These are phyloP conservation scores for Thinocorus orbignyianus DNA, from an alignment of 2,113 vertebrate genomes.

Conservation along the genomic window DNA sequence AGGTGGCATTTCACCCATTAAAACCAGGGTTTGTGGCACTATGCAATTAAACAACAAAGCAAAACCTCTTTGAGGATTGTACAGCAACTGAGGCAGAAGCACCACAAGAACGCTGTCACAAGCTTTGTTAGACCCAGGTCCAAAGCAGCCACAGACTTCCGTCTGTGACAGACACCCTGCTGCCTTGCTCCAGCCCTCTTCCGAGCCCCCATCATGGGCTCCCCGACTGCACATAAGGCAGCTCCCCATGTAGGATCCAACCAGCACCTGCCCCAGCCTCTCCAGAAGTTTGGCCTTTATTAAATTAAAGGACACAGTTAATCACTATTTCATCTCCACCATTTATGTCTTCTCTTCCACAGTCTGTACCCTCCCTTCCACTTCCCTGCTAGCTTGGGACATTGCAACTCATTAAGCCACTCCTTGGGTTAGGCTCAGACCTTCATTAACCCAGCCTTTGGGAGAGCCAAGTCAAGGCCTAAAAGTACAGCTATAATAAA, in stretches of 20 bases:
- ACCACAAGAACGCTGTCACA: neutral
- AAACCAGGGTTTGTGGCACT: neutral
- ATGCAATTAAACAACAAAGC: neutral
- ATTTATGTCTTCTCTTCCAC: neutral
- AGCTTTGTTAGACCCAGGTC: neutral
- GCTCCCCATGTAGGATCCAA: neutral
- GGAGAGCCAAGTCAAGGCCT: neutral
- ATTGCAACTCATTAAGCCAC: neutral
- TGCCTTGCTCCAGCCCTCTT: neutral
- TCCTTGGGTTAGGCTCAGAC: neutral
- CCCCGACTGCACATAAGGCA: neutral
- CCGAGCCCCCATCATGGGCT: fast-evolving
- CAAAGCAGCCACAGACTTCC: neutral
- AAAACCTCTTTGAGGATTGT: neutral
- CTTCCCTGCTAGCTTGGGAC: neutral
- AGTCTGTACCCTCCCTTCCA: neutral
- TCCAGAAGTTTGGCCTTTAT: neutral
- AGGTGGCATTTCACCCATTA: fast-evolving
- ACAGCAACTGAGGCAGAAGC: neutral
- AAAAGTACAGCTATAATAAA: neutral
- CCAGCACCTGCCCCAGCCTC: neutral
- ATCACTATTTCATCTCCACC: neutral
- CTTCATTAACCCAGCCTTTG: neutral
- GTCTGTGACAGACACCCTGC: neutral
- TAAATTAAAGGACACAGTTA: neutral